A percentile compares a stretch with the other conserved stretches of the same genome.
Evolutionary conservation across 2,888 invertebrate species (phyloP).

Genomic region (Seira ritae): DNA sequence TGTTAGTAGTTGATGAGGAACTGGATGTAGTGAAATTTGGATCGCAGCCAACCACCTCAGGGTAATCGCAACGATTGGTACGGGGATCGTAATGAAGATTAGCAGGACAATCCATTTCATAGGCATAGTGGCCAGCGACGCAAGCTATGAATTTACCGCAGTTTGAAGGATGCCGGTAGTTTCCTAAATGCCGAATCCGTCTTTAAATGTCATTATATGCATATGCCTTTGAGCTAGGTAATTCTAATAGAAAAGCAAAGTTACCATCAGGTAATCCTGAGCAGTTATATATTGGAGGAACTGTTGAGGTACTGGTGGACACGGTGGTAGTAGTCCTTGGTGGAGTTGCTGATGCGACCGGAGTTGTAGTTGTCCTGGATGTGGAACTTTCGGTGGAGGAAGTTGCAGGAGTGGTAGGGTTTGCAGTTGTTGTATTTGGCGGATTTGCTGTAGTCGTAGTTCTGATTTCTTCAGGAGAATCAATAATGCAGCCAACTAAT

Average conservation of each 20-base stretch:
- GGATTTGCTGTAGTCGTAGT: constrained; percentile 15
- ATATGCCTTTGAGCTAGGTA: too few relatives aligned
- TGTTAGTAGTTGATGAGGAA: too few relatives aligned
- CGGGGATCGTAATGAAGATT: constrained; percentile 36
- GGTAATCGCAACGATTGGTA: constrained; percentile 32
- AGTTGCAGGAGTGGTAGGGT: constrained; percentile 26
- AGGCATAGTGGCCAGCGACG: background rate
- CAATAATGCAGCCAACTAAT: constrained; percentile 26
- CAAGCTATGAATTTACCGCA: constrained; percentile 18
- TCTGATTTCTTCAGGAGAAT: too few relatives aligned
- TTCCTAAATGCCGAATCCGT: background rate
- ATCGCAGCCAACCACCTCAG: constrained; percentile 32
- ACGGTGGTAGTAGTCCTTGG: background rate
- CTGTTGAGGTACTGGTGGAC: background rate
- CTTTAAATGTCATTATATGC: too few relatives aligned
- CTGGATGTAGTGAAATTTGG: background rate
- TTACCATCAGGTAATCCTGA: constrained; percentile 33
- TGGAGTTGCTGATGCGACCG: background rate
- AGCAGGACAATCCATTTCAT: constrained; percentile 24
- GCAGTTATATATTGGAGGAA: constrained; percentile 18
- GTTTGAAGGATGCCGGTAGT: constrained; percentile 19
- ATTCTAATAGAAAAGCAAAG: too few relatives aligned
- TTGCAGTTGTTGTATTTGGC: constrained; percentile 6
- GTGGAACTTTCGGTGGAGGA: background rate
- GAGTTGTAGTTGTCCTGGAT: background rate